A percentile compares a stretch with the other conserved stretches of the same genome.
Conservation (phyloP, 2,113 vertebrate species). For the Willisornis vidua region DNA sequence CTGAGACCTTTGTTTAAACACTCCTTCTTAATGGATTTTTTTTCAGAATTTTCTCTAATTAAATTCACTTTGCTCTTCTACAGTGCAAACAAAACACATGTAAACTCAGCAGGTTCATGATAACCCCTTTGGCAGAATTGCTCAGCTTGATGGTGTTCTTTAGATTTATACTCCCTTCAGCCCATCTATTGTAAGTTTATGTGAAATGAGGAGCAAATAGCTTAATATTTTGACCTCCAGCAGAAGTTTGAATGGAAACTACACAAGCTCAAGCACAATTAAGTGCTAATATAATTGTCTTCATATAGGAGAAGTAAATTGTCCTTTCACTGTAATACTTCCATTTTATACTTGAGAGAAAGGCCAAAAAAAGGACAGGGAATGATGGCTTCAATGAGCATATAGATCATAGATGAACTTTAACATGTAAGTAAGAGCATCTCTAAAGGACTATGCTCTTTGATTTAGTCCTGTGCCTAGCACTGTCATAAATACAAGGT, state of each 20-base stretch:
- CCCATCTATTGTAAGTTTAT: neutral
- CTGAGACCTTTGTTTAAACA: neutral
- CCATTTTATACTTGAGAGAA: slow-evolving; percentile 3
- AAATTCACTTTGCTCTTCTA: neutral
- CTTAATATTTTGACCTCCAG: slow-evolving; percentile 1
- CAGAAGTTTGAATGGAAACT: neutral
- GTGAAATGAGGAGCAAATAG: neutral
- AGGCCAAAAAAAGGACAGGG: neutral
- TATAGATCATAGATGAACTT: slow-evolving; percentile 36
- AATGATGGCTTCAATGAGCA: slow-evolving; percentile 1
- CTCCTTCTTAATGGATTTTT: neutral
- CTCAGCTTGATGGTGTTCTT: neutral
- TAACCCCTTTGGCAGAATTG: neutral
- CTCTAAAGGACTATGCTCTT: neutral
- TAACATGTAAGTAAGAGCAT: neutral
- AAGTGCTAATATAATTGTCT: neutral
- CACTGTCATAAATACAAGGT: slow-evolving; percentile 22
- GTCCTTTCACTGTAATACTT: neutral
- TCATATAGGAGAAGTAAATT: neutral
- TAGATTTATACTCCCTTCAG: neutral
- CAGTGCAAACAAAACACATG: neutral
- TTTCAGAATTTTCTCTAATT: neutral
- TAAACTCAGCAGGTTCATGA: neutral
- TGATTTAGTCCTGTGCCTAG: neutral
- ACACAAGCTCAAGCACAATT: neutral